These are phyloP conservation scores for Tanytarsus gracilentus DNA, from an alignment of 2,888 invertebrate genomes.

Conservation along the genomic window DNA sequence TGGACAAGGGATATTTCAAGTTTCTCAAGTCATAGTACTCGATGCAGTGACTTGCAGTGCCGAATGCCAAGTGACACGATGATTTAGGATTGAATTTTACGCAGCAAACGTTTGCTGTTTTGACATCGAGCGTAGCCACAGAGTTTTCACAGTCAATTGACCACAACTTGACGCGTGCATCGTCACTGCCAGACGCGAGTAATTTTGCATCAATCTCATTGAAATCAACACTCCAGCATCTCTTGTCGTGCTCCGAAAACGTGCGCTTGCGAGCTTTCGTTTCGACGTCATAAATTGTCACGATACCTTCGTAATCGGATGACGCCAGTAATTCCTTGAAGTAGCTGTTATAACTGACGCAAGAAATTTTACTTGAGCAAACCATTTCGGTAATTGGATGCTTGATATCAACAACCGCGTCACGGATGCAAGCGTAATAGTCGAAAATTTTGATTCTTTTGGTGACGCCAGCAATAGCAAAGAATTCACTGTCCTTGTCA, in stretches of 20 bases:
- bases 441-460: constrained; percentile 91
- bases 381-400: constrained; percentile 88
- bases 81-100: constrained; percentile 82
- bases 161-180: constrained; percentile 88
- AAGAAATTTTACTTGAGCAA: constrained; percentile 87
- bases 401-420: constrained; percentile 82
- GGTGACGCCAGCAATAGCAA: constrained; percentile 92
- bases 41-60: constrained; percentile 94
- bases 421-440: constrained; percentile 73
- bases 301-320: constrained; percentile 90
- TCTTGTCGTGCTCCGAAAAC: constrained; percentile 84
- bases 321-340: constrained; percentile 81
- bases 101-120: constrained; percentile 85
- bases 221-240: constrained; percentile 95
- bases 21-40: constrained; percentile 90
- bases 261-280: constrained; percentile 65
- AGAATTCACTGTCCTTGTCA: constrained; percentile 90
- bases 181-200: constrained; percentile 87
- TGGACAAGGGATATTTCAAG: constrained; percentile 66
- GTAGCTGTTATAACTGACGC: constrained; percentile 89
- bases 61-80: constrained; percentile 83
- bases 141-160: constrained; percentile 78
- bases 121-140: constrained; percentile 80
- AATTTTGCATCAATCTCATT: constrained; percentile 82
- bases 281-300: constrained; percentile 84